Conservation (phyloP, 2,888 invertebrate genomes). For the Disparrhopalites patrizii region DNA sequence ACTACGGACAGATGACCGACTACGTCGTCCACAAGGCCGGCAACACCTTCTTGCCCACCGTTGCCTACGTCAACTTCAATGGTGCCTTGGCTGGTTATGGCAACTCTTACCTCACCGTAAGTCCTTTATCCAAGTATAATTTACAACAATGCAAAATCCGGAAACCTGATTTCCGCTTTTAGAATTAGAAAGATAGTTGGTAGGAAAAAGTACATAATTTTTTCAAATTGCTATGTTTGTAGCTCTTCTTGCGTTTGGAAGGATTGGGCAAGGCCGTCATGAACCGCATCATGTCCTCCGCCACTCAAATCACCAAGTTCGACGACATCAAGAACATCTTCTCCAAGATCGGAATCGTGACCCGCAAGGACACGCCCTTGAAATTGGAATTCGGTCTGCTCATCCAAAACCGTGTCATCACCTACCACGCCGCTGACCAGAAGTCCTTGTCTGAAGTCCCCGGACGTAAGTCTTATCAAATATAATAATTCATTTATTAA, state of each 20-base stretch:
- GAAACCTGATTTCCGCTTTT: not conserved
- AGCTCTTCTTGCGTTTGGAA: conserved; percentile 46
- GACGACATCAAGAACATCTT: conserved; percentile 43
- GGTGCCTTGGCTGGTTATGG: conserved; percentile 45
- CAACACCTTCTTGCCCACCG: conserved; percentile 40
- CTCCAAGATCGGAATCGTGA: conserved; percentile 44
- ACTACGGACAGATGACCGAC: conserved; percentile 46
- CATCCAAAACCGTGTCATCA: conserved; percentile 44
- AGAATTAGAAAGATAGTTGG: not conserved
- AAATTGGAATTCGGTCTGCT: conserved; percentile 44
- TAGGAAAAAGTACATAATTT: not conserved
- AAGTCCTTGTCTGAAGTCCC: conserved; percentile 43
- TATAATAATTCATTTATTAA: not conserved
- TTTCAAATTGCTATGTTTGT: not conserved
- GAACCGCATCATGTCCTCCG: conserved; percentile 42
- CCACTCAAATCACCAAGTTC: conserved; percentile 43
- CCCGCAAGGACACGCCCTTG: conserved; percentile 42
- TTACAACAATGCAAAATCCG: not conserved
- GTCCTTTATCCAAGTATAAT: not conserved
- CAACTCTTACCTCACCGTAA: conserved; percentile 39
- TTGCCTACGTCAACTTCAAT: conserved; percentile 42
- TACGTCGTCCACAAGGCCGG: conserved; percentile 45
- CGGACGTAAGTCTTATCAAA: conserved; percentile 25
- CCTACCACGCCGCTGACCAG: conserved; percentile 45
- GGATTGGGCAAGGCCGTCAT: conserved; percentile 45